Evolutionary conservation across 2,888 invertebrate species (phyloP), one percentile per base, ranked within the genome.

Genomic region (Agriopis marginaria): DNA sequence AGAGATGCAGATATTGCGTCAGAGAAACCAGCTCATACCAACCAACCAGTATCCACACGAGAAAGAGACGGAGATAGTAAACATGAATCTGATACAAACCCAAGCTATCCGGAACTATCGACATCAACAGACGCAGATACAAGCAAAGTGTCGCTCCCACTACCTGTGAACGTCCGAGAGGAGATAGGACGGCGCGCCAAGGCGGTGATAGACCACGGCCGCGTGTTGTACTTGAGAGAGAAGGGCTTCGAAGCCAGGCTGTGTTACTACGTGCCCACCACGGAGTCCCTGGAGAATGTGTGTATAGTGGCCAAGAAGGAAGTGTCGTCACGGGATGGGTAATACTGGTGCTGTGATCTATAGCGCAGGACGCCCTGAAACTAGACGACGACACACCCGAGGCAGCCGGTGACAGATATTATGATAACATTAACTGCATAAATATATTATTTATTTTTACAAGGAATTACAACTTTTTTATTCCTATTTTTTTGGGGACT

Each of bases 211-310:
- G 98, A 98, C 88, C 96, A 95, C 95, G 97, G 97, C 0, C 94
- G 98, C 51, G 89, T 96, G 63, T 84, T 94, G 63, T 96, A 95
- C 84, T 90, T 98, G 70, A 86, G 93, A 68, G 87, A 89, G 6
- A 79, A 91, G 63, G 96, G 96, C 8, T 96, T 96, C 81, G 84
- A 94, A 0, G 95, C 96, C 55, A 84, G 91, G 7, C 90, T 98
- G 58, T 93, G 95, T 78, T 94, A 95, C 82, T 98, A 97, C 82
- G 97, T 97, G 63, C 91, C 95, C 8, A 81, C 88, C 5, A 88
- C 91, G 23, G 94, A 97, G 10, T 97, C 98, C 0, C 93, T 96
- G 44, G 98, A 98, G 89, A 98, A 98, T 91, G 95, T 97, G 63
- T 97, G 97, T 82, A 95, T 98, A 63, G 87, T 98, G 45, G 97